phyloP scores from a whole-genome alignment of 1,140 invertebrate species.

The Propsilocerus akamusi region DNA sequence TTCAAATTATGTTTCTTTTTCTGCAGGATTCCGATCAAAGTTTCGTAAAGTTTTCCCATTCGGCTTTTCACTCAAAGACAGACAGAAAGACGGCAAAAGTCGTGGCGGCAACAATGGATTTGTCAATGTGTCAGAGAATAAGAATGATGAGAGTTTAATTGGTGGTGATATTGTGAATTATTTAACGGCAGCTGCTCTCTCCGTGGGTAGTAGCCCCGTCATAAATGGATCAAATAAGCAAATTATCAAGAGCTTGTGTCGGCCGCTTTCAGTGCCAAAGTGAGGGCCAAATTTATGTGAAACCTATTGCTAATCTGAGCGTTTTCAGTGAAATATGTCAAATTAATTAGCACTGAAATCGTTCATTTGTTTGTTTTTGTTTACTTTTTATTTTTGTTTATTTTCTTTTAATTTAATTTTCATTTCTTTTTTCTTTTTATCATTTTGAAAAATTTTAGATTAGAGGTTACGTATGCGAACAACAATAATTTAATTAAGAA shows the following conservation, averaged over 20 bases:
- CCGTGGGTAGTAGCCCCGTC: not conserved
- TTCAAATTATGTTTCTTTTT: not conserved
- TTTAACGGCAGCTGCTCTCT: not conserved
- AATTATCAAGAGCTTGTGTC: conserved; percentile 1
- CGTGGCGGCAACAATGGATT: not conserved
- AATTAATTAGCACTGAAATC: no score
- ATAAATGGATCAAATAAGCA: not conserved
- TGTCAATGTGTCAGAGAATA: not conserved
- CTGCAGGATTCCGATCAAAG: not conserved
- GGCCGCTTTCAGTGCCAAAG: conserved; percentile 6
- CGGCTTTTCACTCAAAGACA: conserved; percentile 5
- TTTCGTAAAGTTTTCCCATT: conserved; percentile 5
- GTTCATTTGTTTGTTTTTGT: not conserved
- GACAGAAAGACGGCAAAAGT: not conserved
- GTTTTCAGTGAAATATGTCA: no score
- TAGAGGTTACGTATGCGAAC: not conserved
- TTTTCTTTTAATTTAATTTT: not conserved
- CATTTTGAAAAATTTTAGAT: not conserved
- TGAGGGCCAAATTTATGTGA: not conserved
- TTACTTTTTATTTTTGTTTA: not conserved
- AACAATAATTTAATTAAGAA: conserved; percentile 3
- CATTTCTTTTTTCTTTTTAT: not conserved
- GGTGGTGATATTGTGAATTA: conserved; percentile 1
- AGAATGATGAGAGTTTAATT: not conserved
- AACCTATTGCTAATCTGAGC: no score